Percentiles rank a stretch among this genome's conserved stretches.
Evolutionary conservation across 2,113 vertebrate species (phyloP).

Genomic region (Chelonoidis abingdonii): DNA sequence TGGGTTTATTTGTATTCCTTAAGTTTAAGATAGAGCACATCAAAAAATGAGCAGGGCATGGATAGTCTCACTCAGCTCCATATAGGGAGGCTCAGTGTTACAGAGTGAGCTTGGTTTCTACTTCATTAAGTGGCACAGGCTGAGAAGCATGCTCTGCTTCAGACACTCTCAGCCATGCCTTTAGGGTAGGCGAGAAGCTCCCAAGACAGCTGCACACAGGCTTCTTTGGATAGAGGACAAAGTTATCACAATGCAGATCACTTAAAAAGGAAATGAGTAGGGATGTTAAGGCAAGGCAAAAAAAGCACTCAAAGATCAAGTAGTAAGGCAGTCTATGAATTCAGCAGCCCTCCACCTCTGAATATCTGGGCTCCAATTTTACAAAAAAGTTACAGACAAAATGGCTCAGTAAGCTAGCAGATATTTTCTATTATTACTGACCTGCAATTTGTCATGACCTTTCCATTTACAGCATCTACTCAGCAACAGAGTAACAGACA

Average conservation of each 20-base stretch:
- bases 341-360: neutral
- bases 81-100: neutral
- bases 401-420: neutral
- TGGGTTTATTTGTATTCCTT: neutral
- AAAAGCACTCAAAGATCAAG: neutral
- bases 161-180: neutral
- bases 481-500: neutral
- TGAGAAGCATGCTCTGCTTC: neutral
- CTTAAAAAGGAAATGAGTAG: neutral
- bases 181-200: neutral
- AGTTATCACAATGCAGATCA: neutral
- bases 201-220: neutral
- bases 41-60: neutral
- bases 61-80: neutral
- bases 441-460: neutral
- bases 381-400: neutral
- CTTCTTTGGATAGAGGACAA: neutral
- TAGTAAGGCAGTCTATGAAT: neutral
- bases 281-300: accelerated
- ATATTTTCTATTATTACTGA: neutral
- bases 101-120: neutral
- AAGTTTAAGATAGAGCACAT: neutral
- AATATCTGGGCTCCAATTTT: neutral
- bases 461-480: neutral
- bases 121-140: neutral